Conservation (phyloP, 2,113 vertebrate genomes). For the Apaloderma vittatum region DNA sequence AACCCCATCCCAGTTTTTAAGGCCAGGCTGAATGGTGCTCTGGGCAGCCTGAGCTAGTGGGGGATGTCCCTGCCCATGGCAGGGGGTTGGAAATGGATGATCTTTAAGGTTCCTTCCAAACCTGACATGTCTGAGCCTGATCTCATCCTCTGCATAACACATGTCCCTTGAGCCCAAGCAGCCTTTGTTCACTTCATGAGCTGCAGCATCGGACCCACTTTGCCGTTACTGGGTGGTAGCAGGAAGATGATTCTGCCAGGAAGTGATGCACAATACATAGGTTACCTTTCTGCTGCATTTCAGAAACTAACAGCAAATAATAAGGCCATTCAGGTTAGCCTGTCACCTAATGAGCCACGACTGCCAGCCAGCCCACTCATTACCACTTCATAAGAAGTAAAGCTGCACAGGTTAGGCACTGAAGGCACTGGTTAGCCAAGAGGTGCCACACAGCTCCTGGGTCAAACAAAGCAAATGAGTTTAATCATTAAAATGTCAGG, state of each 20-base stretch:
- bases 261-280: not conserved
- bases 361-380: not conserved
- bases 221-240: not conserved
- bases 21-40: no score
- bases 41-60: no score
- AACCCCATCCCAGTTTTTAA: no score
- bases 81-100: no score
- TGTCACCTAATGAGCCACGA: not conserved
- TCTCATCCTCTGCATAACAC: conserved; percentile 7
- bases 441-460: not conserved
- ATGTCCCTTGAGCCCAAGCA: conserved; percentile 23
- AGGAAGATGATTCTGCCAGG: not conserved
- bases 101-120: no score
- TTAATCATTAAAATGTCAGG: not conserved
- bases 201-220: not conserved
- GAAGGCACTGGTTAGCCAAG: not conserved
- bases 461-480: not conserved
- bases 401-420: not conserved
- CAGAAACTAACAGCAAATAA: not conserved
- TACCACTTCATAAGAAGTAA: not conserved
- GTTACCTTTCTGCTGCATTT: not conserved
- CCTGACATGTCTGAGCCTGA: conserved; percentile 35
- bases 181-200: not conserved
- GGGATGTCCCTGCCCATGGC: no score
- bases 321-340: not conserved